These are phyloP conservation scores for Leuciscus waleckii DNA, from an alignment of 2,797 vertebrate genomes.

Conservation along the genomic window DNA sequence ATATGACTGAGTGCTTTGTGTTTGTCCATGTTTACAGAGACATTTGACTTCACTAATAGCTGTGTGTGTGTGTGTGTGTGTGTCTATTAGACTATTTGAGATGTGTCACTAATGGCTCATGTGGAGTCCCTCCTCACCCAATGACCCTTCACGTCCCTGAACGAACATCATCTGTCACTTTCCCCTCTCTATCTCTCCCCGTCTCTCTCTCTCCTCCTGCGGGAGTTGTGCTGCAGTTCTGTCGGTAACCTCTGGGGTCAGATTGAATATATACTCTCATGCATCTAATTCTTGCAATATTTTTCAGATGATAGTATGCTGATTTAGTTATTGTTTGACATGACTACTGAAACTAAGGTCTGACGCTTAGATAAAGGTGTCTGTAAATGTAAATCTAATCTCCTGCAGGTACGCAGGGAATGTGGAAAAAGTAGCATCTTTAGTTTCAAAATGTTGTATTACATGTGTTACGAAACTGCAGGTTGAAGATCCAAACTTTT, in stretches of 20 bases:
- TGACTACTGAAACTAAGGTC: no score
- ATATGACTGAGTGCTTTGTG: slow-evolving; percentile 23
- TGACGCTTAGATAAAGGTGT: no score
- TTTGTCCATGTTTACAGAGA: slow-evolving; percentile 12
- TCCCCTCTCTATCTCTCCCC: slow-evolving; percentile 41
- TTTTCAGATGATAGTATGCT: no score
- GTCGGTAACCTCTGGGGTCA: slow-evolving; percentile 83
- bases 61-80: background rate
- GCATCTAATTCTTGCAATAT: no score
- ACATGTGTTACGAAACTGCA: no score
- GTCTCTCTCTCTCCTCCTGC: slow-evolving; percentile 57
- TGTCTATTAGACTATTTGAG: slow-evolving; percentile 62
- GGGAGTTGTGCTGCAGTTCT: slow-evolving; percentile 77
- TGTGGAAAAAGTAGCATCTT: no score
- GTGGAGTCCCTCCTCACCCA: slow-evolving; percentile 71
- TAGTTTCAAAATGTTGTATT: no score
- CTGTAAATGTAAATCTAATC: no score
- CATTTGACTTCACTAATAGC: slow-evolving; percentile 27
- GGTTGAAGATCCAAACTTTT: no score
- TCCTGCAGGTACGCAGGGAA: no score
- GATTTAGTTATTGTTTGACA: no score
- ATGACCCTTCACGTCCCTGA: slow-evolving; percentile 72
- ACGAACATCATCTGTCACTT: slow-evolving; percentile 75
- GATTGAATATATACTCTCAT: slow-evolving; percentile 87
- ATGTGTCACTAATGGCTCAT: slow-evolving; percentile 82